Base-by-base conservation (phyloP, 2,797 vertebrate genomes). In the Moxostoma hubbsi region DNA sequence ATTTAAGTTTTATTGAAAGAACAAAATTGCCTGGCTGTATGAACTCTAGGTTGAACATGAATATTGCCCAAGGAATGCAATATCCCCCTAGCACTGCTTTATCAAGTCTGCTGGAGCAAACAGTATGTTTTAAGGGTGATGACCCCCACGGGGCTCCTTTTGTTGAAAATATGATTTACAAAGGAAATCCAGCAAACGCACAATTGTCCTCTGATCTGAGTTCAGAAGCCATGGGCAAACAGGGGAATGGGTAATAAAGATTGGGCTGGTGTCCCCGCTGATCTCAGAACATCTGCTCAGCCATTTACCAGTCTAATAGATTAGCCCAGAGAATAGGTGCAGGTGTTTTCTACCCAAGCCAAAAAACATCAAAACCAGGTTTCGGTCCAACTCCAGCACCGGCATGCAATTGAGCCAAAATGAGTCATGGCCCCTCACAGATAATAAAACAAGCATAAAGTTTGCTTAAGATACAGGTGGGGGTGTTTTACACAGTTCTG, bases 361-460 rank as follows among this genome's bases (percentile, higher is more conserved):
- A 98, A 95, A 96, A 96, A 93, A 95, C 95, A 96, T 97, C 96
- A 97, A 95, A 96, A 95, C 94, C 88, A 94, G 94, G 94, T 93
- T 93, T 92, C 90, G 88, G 91, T 95, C 94, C 94, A 94, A 94
- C 92, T 94, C 93, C 95, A 94, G 94, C 94, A 91, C 91, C 92
- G 92, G 72, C 93, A 90, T 91, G 92, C 90, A 92, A 93, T 92
- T 86, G 92, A 92, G 93, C 93, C 92, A 90, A 93, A 95, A 96
- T 96, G 96, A 98, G 94, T 97, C 96, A 95, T 93, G 92, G 92
- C 88, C 93, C 94, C 96, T 97, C 95, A 90, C 96, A 97, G 96
- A 97, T 97, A 96, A 98, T 98, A 97, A 98, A 97, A 96, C 94
- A 96, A 91, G 95, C 93, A 94, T 94, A 95, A 95, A 95, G 94